Base-by-base conservation (phyloP, 2,797 vertebrate genomes). In the Galago senegalensis region DNA sequence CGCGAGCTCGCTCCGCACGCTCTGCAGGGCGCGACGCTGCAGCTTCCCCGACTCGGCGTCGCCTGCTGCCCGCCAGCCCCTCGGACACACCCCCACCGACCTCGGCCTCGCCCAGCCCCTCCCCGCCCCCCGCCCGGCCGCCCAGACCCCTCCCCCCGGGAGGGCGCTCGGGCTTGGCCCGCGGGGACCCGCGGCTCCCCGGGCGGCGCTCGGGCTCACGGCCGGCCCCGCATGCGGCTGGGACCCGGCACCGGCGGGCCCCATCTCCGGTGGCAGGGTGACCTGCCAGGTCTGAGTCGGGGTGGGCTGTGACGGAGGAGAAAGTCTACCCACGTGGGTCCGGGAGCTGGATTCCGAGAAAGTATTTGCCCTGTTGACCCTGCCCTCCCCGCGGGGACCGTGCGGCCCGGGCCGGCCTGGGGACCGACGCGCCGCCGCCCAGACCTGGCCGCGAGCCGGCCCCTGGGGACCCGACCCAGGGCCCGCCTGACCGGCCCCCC, bases 311-410 rank as follows among this genome's bases (percentile, higher is more conserved):
- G 21, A 31, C 67, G n/a, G 17, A 58, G 40, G n/a, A 67, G 43
- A 53, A 56, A 88, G 29, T 20, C 49, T 8, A 34, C 83, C 13
- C 20, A 67, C 72, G 72, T 31, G 61, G 61, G 83, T 27, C 37
- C 1, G 3, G 40, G 61, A 60, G 25, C 11, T 27, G 90, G 69
- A 88, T 93, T 93, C 69, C 14, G 31, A 93, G 76, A 87, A 97
- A 90, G n/a, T 65, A 72, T 94, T 65, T 79, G 90, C 87, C 84
- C 92, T 56, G 63, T 25, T 94, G 97, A 90, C 96, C 90, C 40
- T 76, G 58, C 53, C 83, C 29, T 53, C 86, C 82, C 37, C 49
- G 6, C 53, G 11, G 80, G 27, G 27, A 23, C 73, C 20, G 67
- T 17, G 86, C 58, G 63, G 67, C 25, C 37, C n/a, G 3, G 1